Evolutionary conservation across 2,888 invertebrate species (phyloP).

Genomic region (Dysmachus trigonus): DNA sequence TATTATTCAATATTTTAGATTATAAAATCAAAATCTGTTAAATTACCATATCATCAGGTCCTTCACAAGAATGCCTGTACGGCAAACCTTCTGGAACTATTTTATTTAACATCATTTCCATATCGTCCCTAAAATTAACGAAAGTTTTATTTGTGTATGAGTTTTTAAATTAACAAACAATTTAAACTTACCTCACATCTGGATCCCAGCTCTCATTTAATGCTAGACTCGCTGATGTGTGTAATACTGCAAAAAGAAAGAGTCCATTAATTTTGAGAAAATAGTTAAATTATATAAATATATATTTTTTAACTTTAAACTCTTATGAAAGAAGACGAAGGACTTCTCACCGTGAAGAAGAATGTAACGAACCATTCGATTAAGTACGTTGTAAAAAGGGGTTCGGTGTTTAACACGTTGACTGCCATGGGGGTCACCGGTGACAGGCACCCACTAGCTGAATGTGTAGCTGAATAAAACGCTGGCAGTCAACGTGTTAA

Average conservation of each 20-base stretch:
- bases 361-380: no score
- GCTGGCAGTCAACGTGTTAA: no score
- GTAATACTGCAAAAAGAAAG: constrained; percentile 83
- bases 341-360: neutral
- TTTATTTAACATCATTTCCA: constrained; percentile 99
- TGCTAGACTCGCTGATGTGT: constrained; percentile 97
- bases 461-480: no score
- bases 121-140: constrained; percentile 83
- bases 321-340: neutral
- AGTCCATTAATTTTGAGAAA: neutral
- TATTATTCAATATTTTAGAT: constrained; percentile 11
- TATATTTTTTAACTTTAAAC: neutral
- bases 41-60: constrained; percentile 96
- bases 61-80: constrained; percentile 97
- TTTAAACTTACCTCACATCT: constrained; percentile 75
- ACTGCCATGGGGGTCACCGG: no score
- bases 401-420: no score
- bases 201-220: constrained; percentile 99
- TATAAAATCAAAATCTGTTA: neutral
- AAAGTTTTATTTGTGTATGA: neutral
- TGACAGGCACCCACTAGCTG: no score
- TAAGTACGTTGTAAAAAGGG: no score
- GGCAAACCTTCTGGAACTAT: constrained; percentile 97
- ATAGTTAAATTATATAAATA: neutral
- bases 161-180: constrained; percentile 30